These are phyloP conservation scores for Drosophila nannoptera DNA, from an alignment of 1,140 invertebrate species.

Conservation along the genomic window DNA sequence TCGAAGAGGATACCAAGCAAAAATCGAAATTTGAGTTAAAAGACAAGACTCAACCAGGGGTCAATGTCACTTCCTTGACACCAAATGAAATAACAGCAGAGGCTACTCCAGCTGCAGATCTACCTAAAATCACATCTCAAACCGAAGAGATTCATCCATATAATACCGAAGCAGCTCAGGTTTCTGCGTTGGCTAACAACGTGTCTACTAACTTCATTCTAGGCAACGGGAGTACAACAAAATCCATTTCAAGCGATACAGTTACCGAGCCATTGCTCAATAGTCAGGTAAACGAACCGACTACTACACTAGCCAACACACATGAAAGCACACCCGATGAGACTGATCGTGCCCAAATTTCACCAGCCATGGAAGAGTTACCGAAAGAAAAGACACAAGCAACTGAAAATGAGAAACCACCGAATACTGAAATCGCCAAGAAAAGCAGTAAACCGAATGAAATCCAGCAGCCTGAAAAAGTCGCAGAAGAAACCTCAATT, in stretches of 20 bases:
- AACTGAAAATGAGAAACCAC: background rate
- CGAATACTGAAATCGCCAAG: conserved; percentile 11
- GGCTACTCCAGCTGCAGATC: too few species aligned
- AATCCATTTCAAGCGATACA: background rate
- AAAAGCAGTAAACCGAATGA: background rate
- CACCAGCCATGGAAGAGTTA: conserved; percentile 9
- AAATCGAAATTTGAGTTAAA: too few species aligned
- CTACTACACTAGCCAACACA: background rate
- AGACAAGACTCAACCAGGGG: too few species aligned
- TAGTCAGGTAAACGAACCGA: background rate
- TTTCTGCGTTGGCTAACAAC: background rate
- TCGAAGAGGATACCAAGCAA: background rate
- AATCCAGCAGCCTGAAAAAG: too few species aligned
- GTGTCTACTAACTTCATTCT: conserved; percentile 3
- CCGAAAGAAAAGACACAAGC: too few species aligned
- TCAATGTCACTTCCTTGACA: too few species aligned
- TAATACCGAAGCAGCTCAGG: background rate
- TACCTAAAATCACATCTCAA: too few species aligned
- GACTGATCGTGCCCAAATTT: conserved; percentile 37
- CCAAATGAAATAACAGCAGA: too few species aligned
- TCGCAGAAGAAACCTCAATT: too few species aligned
- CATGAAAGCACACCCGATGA: conserved; percentile 38
- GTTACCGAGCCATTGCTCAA: too few species aligned
- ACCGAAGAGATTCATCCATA: background rate
- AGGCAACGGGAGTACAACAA: background rate